Evolutionary conservation across 2,797 vertebrate species (phyloP).

Genomic region (Urophycis tenuis): DNA sequence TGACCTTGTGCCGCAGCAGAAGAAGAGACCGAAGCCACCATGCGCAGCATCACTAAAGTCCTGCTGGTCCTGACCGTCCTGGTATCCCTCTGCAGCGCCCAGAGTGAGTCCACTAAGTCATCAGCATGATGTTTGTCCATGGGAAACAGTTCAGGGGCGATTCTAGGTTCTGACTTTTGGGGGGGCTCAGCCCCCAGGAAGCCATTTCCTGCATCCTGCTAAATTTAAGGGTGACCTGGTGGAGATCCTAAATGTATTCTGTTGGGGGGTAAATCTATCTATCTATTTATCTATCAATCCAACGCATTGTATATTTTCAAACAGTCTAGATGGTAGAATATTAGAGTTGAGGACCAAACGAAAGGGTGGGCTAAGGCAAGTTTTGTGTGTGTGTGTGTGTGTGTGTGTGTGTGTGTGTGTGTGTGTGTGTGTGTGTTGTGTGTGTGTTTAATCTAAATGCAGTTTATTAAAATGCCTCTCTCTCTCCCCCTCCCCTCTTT

Average conservation of each 20-base stretch:
- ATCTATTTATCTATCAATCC: no score
- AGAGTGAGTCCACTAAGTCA: constrained; percentile 43
- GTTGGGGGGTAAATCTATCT: no score
- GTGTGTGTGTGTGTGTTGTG: constrained; percentile 1
- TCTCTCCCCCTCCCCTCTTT: background rate
- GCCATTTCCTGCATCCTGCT: no score
- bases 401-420: no score
- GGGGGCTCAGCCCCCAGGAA: no score
- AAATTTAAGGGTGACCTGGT: no score
- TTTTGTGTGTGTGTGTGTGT: background rate
- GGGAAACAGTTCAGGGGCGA: background rate
- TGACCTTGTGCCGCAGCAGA: background rate
- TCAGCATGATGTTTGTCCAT: background rate
- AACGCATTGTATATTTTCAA: no score
- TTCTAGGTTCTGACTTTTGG: no score
- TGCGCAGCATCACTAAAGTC: constrained; percentile 45
- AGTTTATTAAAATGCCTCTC: background rate
- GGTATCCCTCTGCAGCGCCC: constrained; percentile 43
- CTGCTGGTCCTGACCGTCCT: constrained; percentile 51
- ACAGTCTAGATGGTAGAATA: no score
- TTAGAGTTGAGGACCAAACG: no score
- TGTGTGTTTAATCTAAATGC: background rate
- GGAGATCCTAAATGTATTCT: no score
- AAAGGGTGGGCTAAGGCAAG: no score
- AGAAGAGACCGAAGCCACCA: constrained; percentile 38